These are phyloP conservation scores for Morelia viridis DNA, from an alignment of 2,797 vertebrate species.

Conservation along the genomic window DNA sequence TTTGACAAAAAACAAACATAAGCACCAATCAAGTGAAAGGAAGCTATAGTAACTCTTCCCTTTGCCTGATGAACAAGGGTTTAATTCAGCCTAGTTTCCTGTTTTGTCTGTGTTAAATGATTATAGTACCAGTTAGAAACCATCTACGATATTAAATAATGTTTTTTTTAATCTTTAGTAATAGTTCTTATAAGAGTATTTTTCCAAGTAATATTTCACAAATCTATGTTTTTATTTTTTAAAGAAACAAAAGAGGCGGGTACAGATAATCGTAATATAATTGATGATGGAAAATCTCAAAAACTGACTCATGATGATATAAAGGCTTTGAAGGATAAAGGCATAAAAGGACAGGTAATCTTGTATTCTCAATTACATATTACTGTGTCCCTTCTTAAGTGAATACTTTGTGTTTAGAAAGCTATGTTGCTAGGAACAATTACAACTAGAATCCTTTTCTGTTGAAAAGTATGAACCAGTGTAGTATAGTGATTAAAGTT, in stretches of 20 bases:
- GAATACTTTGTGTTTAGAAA: background rate
- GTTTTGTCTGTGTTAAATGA: background rate
- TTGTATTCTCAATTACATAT: background rate
- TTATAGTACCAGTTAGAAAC: background rate
- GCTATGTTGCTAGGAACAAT: background rate
- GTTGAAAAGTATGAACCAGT: background rate
- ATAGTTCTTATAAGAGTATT: background rate
- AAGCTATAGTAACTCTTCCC: background rate
- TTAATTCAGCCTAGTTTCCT: background rate
- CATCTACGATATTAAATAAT: background rate
- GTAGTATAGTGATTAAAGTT: background rate
- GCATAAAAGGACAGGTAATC: slow-evolving; percentile 93
- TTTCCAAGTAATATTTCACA: slow-evolving; percentile 50
- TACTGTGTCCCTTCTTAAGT: background rate
- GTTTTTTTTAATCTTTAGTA: background rate
- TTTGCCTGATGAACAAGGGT: background rate
- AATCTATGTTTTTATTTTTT: slow-evolving; percentile 62
- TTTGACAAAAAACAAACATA: background rate
- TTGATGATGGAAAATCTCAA: slow-evolving; percentile 96
- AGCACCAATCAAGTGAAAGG: background rate
- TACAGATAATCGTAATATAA: slow-evolving; percentile 94
- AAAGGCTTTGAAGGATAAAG: slow-evolving; percentile 94
- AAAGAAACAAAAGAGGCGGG: slow-evolving; percentile 90
- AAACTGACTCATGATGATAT: slow-evolving; percentile 98
- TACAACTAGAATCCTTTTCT: background rate